Base-by-base conservation (phyloP, 2,888 invertebrate species). In the Xanthorhoe spadicearia region DNA sequence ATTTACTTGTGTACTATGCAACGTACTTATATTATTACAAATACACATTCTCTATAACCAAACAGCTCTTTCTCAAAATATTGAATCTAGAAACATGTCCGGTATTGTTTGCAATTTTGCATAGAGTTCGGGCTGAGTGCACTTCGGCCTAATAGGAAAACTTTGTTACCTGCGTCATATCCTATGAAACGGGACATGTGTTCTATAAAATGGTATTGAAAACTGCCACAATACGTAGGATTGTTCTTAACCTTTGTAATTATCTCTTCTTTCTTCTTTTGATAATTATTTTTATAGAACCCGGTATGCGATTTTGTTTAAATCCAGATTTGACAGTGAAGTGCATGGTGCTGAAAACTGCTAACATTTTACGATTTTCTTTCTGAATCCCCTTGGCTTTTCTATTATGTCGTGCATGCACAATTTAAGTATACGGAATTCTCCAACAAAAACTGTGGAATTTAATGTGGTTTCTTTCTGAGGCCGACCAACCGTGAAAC, bases 111-210 rank as follows among this genome's bases (percentile, higher is more conserved):
- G 18, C 54, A 18, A n/a, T 10, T 19, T n/a, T 43, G 59, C 32
- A 15, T 43, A 46, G 52, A 35, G 18, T 48, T 53, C 19, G 6
- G 35, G n/a, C 52, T 52, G 60, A 65, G 50, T 65, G 65, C 56
- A 65, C 52, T 48, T 13, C 7, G 4, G 18, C 23, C 8, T 48
- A 13, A 61, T 56, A 52, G 52, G 56, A 55, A 61, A 65, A 65
- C 32, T 17, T 54, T 18, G 54, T 64, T 64, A 58, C 9, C 23
- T 51, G 19, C 51, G 51, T 15, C 13, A 7, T 43, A 50, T 38
- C 23, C 3, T 23, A 43, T 43, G 38, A 43, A 43, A 13, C 13
- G 10, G 13, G 13, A 43, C 13, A 38, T 43, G 38, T 38, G 10
- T 43, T 43, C 2, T 4, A 43, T 43, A 8, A 10, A 2, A 43